phyloP scores from a whole-genome alignment of 2,797 vertebrate genomes.

The Hephaestus fuliginosus region DNA sequence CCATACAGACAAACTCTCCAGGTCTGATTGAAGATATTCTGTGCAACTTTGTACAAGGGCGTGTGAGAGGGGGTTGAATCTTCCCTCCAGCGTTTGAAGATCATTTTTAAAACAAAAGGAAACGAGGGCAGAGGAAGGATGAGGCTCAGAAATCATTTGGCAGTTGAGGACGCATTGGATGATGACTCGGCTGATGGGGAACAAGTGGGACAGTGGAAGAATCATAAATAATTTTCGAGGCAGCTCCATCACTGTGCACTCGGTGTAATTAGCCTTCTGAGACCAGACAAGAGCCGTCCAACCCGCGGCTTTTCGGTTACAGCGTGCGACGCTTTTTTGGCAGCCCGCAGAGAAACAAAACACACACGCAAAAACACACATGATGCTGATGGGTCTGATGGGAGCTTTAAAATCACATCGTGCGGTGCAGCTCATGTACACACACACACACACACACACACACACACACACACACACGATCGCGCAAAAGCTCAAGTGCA shows the following conservation, averaged over 20 bases:
- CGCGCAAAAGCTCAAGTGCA: constrained; percentile 32
- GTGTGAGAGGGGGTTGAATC: not conserved
- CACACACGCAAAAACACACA: not conserved
- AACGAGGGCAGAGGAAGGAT: not conserved
- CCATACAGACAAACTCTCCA: constrained; percentile 4
- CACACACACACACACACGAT: constrained; percentile 20
- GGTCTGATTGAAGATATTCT: constrained; percentile 24
- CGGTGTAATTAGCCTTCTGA: constrained; percentile 63
- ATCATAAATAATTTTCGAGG: constrained; percentile 62
- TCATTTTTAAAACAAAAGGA: constrained; percentile 26
- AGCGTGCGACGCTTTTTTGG: not conserved
- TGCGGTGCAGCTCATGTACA: constrained; percentile 14
- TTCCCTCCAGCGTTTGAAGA: constrained; percentile 1
- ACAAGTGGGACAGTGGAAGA: constrained; percentile 43
- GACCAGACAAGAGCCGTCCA: constrained; percentile 31
- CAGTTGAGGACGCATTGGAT: constrained; percentile 19
- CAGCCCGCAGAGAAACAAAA: constrained; percentile 21
- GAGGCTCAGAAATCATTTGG: constrained; percentile 33
- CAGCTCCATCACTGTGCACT: constrained; percentile 52
- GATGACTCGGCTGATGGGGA: constrained; percentile 49
- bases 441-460: constrained; percentile 28
- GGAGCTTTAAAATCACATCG: constrained; percentile 55
- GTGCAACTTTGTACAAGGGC: not conserved
- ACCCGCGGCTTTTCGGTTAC: constrained; percentile 5
- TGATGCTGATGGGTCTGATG: constrained; percentile 24